Evolutionary conservation across 1,140 invertebrate species (phyloP).

Genomic region (Nixonia krombeini): DNA sequence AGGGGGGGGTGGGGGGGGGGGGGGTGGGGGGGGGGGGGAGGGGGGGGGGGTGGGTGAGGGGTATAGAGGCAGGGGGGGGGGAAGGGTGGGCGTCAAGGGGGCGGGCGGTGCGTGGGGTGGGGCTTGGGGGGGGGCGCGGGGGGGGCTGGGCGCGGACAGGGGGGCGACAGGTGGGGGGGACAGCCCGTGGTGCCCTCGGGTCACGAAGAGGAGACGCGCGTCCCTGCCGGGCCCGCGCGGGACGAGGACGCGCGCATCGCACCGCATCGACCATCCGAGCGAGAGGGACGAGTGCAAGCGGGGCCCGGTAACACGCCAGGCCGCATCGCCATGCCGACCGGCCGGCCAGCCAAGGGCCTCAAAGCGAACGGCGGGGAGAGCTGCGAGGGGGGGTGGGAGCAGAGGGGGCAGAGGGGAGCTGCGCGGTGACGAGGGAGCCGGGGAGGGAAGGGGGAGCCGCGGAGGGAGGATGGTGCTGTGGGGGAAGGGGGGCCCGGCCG

Average conservation of each 20-base stretch:
- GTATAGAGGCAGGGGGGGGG: neutral
- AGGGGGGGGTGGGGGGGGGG: too few species aligned
- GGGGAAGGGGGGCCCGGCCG: conserved; percentile 13
- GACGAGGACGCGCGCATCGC: conserved; percentile 4
- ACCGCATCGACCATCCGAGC: neutral
- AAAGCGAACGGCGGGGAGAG: too few species aligned
- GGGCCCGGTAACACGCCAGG: conserved; percentile 29
- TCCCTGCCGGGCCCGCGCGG: conserved; percentile 48
- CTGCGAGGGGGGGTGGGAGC: neutral
- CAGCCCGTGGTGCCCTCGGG: conserved; percentile 62
- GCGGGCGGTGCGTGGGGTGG: conserved; percentile 64
- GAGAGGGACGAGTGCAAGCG: conserved; percentile 19
- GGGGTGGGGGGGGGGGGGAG: too few species aligned
- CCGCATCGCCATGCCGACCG: conserved; percentile 9
- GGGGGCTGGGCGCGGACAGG: conserved; percentile 65
- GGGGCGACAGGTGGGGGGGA: conserved; percentile 69
- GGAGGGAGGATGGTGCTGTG: too few species aligned
- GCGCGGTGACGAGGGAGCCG: too few species aligned
- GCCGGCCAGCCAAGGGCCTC: conserved; percentile 37
- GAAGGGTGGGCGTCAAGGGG: conserved; percentile 32
- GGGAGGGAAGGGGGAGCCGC: neutral
- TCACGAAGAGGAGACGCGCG: conserved; percentile 60
- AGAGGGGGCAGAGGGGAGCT: neutral
- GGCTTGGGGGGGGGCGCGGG: conserved; percentile 67
- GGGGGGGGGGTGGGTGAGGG: neutral